Conservation (phyloP, 2,797 vertebrate species). For the Mormyrus hasselquistii region DNA sequence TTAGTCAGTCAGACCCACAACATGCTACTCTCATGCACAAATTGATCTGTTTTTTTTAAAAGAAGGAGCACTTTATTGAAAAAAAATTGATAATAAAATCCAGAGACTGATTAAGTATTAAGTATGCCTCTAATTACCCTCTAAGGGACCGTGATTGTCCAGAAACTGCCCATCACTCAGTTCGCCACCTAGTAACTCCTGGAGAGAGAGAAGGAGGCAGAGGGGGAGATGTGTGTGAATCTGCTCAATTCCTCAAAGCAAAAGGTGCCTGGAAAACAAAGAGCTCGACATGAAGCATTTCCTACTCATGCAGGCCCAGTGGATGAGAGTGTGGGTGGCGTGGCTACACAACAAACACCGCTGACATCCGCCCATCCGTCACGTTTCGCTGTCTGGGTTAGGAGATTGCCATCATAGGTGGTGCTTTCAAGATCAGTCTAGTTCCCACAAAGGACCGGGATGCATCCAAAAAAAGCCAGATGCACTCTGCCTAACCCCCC, state of each 20-base stretch:
- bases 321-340: slow-evolving; percentile 38
- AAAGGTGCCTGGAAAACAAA: slow-evolving; percentile 62
- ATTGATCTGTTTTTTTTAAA: background rate
- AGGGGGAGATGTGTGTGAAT: slow-evolving; percentile 50
- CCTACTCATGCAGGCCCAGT: slow-evolving; percentile 40
- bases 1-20: background rate
- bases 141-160: slow-evolving; percentile 67
- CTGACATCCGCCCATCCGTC: slow-evolving; percentile 44
- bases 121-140: slow-evolving; percentile 54
- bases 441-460: slow-evolving; percentile 45
- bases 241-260: slow-evolving; percentile 52
- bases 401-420: slow-evolving; percentile 40
- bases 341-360: background rate
- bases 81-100: background rate
- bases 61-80: background rate
- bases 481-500: slow-evolving; percentile 46
- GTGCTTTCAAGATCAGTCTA: slow-evolving; percentile 51
- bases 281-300: slow-evolving; percentile 61
- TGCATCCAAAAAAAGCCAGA: slow-evolving; percentile 44
- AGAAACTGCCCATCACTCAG: slow-evolving; percentile 55
- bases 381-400: slow-evolving; percentile 57
- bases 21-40: background rate
- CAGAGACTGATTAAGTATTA: background rate
- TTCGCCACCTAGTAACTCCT: slow-evolving; percentile 57
- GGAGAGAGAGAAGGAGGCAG: slow-evolving; percentile 21